These are phyloP conservation scores for Cantharis lateralis DNA, from an alignment of 2,888 invertebrate genomes.

Conservation along the genomic window DNA sequence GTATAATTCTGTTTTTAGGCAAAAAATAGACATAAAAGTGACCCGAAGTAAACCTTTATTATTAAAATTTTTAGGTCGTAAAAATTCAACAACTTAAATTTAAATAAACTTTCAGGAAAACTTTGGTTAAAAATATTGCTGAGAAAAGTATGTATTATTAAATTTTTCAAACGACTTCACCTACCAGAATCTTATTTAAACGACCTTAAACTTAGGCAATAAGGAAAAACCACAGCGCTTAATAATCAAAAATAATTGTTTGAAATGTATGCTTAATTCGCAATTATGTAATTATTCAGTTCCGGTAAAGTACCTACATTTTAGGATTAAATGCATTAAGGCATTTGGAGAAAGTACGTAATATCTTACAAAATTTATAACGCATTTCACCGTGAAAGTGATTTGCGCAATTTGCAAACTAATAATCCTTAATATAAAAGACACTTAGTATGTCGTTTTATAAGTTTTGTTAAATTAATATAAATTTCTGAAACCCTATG, in stretches of 20 bases:
- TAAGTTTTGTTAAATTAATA: neutral
- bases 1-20: neutral
- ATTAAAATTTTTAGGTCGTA: neutral
- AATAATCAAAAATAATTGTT: neutral
- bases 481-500: neutral
- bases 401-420: neutral
- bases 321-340: neutral
- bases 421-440: neutral
- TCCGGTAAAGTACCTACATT: neutral
- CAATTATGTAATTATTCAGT: neutral
- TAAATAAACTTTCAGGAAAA: neutral
- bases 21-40: neutral
- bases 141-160: neutral
- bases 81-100: neutral
- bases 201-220: neutral
- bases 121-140: neutral
- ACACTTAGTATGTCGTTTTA: neutral
- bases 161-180: neutral
- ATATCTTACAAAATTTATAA: neutral
- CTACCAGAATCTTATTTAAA: neutral
- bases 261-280: neutral
- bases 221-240: neutral
- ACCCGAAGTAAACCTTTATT: neutral
- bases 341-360: neutral
- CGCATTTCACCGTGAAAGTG: neutral